Evolutionary conservation across 2,797 vertebrate genomes (phyloP).

Genomic region (Momotus momota): DNA sequence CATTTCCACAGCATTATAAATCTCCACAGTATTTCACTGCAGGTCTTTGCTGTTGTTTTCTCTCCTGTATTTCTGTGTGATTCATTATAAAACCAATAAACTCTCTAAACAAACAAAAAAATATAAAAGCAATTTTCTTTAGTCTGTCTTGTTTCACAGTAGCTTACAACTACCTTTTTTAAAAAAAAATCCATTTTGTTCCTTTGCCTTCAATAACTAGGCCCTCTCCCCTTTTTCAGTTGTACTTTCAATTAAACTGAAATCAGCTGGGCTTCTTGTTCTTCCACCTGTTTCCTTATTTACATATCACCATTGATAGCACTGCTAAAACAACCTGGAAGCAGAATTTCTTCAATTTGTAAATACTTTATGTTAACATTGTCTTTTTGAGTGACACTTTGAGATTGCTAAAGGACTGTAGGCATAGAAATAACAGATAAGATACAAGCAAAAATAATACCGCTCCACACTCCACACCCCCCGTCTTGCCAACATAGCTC

Average conservation of each 20-base stretch:
- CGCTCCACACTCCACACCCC: background rate
- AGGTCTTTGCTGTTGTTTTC: background rate
- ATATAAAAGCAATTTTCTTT: conserved; percentile 25
- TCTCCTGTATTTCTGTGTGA: background rate
- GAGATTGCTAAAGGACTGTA: background rate
- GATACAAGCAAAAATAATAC: background rate
- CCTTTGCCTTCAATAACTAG: background rate
- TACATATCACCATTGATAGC: background rate
- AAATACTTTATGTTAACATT: background rate
- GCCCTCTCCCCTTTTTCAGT: background rate
- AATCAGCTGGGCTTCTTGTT: background rate
- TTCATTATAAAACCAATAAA: conserved; percentile 58
- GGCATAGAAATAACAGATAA: background rate
- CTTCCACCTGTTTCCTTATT: conserved; percentile 22
- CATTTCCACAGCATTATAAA: background rate
- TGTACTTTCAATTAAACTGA: background rate
- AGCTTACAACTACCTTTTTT: background rate
- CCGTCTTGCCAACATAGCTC: background rate
- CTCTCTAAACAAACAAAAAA: background rate
- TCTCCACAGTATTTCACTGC: conserved; percentile 4
- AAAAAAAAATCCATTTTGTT: background rate
- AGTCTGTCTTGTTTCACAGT: background rate
- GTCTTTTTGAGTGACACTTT: background rate
- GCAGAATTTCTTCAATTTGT: background rate
- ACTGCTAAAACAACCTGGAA: background rate